These are phyloP conservation scores for Parazoanthus atlanticus DNA, from an alignment of 92 coral and sea anemone species.

Conservation along the genomic window DNA sequence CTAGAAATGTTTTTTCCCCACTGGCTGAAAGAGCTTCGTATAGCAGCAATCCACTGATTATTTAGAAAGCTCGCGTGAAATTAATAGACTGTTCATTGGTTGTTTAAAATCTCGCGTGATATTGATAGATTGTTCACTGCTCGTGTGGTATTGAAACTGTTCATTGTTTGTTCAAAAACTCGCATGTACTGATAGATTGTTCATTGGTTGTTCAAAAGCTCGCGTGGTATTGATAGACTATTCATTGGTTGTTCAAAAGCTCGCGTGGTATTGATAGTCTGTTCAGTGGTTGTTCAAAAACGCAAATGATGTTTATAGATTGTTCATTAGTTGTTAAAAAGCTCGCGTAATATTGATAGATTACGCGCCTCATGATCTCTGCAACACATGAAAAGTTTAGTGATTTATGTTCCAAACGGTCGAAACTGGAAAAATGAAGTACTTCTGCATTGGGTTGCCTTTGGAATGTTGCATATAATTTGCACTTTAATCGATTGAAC, in stretches of 20 bases:
- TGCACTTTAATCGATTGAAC: background rate
- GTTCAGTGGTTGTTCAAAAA: background rate
- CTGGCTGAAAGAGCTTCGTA: background rate
- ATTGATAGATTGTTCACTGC: too few relatives aligned
- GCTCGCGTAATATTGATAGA: background rate
- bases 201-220: background rate
- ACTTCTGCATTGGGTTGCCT: background rate
- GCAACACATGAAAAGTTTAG: background rate
- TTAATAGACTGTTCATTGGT: too few relatives aligned
- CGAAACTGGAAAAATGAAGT: background rate
- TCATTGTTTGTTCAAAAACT: background rate
- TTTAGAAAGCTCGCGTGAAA: too few relatives aligned
- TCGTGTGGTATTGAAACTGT: too few relatives aligned
- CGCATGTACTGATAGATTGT: too few relatives aligned
- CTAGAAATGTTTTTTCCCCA: background rate
- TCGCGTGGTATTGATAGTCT: background rate
- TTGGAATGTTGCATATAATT: too few relatives aligned
- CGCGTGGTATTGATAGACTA: background rate
- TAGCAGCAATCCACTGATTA: too few relatives aligned
- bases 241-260: background rate
- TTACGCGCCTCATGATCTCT: background rate
- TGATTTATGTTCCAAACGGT: background rate
- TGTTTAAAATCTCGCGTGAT: background rate
- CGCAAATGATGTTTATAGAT: background rate
- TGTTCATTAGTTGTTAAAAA: too few relatives aligned